Conservation (phyloP, 37 sponge, comb jelly and placozoan genomes). For the Geodia barretti region DNA sequence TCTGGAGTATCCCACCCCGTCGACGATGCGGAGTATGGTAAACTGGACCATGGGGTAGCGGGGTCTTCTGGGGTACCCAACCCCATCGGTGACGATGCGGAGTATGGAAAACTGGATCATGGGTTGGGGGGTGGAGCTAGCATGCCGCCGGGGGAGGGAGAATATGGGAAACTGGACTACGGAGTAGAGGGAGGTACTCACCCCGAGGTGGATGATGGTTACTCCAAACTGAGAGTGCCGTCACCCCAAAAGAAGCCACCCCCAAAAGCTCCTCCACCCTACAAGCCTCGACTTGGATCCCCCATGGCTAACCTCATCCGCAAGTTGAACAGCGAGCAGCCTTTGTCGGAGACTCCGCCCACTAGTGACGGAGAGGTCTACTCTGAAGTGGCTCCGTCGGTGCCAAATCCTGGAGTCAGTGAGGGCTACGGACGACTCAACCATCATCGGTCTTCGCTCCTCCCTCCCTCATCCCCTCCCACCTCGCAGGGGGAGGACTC, state of each 20-base stretch:
- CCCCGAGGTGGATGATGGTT: not conserved
- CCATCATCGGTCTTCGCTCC: not conserved
- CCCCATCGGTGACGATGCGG: no score
- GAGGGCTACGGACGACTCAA: not conserved
- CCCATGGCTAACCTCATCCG: not conserved
- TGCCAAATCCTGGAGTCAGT: not conserved
- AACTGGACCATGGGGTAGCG: no score
- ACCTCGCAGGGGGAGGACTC: not conserved
- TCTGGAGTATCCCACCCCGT: not conserved
- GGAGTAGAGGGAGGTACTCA: not conserved
- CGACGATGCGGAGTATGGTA: no score
- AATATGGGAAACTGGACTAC: conserved; percentile 26
- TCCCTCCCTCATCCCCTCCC: not conserved
- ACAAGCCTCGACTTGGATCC: not conserved
- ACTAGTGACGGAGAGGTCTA: not conserved
- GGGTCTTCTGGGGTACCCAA: no score
- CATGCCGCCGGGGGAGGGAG: not conserved
- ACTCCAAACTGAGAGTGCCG: not conserved
- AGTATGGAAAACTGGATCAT: conserved; percentile 29
- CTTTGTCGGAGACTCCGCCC: not conserved
- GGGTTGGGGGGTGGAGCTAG: no score
- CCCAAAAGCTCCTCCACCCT: not conserved
- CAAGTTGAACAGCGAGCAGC: not conserved
- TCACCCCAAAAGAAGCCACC: not conserved
- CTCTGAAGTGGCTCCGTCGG: not conserved